Evolutionary conservation across 1,140 invertebrate genomes (phyloP), one percentile per base, ranked within the genome.

Genomic region (Temnothorax curvispinosus): DNA sequence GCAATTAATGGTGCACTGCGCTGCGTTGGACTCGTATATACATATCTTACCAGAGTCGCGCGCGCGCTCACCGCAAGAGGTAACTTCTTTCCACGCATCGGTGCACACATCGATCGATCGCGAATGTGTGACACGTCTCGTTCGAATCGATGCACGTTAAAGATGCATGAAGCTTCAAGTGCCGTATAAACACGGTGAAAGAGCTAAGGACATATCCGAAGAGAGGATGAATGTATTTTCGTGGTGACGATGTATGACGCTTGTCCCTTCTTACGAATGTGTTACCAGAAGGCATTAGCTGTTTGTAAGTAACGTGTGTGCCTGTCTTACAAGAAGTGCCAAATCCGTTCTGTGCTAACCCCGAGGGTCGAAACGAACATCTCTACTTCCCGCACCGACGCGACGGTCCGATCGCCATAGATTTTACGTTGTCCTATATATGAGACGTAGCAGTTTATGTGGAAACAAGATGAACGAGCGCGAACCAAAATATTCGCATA

Each of bases 271-370:
- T 69, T 58, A 32, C 47, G 38, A n/a, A 44, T 32, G 35, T 41
- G 38, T 44, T 54, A 81, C 0, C 21, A 44, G 47, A 56, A 69
- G 50, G 35, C 77, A 71, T 71, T 71, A 71, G 64, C 38, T 56
- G 65, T 71, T 56, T 58, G 38, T 72, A 71, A 71, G 50, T 54
- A 71, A 81, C 15, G 64, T 52, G 64, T 69, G 77, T 81, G 78
- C 78, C 78, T 81, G 35, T 71, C 50, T 71, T 81, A 56, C 13
- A 81, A 80, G 11, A 80, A 71, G 78, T 81, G 78, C 78, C 78
- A 81, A 81, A 81, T 71, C 35, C 64, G 50, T 80, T 80, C 60
- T 80, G 62, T 58, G 50, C 52, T 71, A 81, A 56, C 3, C 21
- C 3, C 15, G 38, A 69, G 21, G 15, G 32, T 58, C 9, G 13